A percentile compares a stretch with the other conserved stretches of the same genome.
phyloP scores from a whole-genome alignment of 64 coral and sea anemone genomes.

The Trachythela sp. region DNA sequence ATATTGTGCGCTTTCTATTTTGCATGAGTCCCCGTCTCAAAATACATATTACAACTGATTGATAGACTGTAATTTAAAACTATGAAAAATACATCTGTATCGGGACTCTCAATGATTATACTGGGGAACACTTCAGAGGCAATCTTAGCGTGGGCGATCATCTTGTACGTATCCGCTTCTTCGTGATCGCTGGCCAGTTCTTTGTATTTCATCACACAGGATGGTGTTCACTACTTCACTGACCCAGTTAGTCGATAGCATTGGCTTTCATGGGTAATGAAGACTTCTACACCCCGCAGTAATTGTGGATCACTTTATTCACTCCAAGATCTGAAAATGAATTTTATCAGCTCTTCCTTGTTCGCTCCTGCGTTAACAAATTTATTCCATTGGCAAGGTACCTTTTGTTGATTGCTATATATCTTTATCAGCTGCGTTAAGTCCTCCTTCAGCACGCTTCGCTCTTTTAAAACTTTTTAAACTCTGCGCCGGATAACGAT shows the following conservation, averaged over 20 bases:
- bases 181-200: background rate
- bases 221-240: too few species aligned
- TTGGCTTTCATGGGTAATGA: too few species aligned
- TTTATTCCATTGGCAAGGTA: background rate
- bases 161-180: background rate
- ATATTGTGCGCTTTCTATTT: background rate
- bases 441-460: background rate
- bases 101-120: background rate
- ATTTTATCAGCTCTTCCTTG: constrained; percentile 1
- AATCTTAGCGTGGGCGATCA: background rate
- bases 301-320: too few species aligned
- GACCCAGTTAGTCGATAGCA: too few species aligned
- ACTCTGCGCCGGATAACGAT: background rate
- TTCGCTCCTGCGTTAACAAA: background rate
- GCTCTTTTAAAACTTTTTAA: background rate
- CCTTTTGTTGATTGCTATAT: background rate
- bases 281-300: too few species aligned
- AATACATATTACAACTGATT: background rate
- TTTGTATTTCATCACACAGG: background rate
- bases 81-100: background rate
- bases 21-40: background rate
- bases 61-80: background rate
- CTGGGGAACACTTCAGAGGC: background rate
- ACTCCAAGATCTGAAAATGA: background rate
- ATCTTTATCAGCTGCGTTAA: constrained; percentile 2